phyloP scores from a whole-genome alignment of 2,888 invertebrate genomes.

The Ochropacha duplaris region DNA sequence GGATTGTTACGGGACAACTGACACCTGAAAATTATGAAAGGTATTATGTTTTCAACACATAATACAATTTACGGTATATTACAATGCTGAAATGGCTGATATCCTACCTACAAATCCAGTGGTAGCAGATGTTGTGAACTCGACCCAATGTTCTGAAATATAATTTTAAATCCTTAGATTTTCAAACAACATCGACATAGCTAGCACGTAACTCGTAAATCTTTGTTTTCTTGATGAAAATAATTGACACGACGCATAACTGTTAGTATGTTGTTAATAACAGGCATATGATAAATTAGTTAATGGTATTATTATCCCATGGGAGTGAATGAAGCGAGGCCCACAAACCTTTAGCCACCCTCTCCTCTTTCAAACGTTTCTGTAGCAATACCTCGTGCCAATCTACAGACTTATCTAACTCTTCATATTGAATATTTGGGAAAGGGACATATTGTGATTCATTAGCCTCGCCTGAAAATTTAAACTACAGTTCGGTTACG shows the following conservation, averaged over 20 bases:
- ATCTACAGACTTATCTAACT: conserved; percentile 80
- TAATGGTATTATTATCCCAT: neutral
- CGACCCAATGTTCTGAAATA: conserved; percentile 70
- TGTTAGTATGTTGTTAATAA: neutral
- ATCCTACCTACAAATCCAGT: conserved; percentile 70
- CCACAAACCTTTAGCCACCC: conserved; percentile 78
- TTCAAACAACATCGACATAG: neutral
- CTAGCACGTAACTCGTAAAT: too few relatives aligned
- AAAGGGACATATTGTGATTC: conserved; percentile 55
- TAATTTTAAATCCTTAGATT: conserved; percentile 5
- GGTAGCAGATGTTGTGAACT: conserved; percentile 47
- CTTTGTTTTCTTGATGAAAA: neutral
- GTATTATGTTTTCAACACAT: too few relatives aligned
- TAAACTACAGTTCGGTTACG: conserved; percentile 21
- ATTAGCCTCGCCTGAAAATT: conserved; percentile 74
- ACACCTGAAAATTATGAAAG: conserved; percentile 47
- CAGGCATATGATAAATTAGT: neutral
- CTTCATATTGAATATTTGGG: conserved; percentile 72
- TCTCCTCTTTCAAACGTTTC: conserved; percentile 55
- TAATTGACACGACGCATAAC: neutral
- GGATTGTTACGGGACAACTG: conserved; percentile 47
- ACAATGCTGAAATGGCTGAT: neutral
- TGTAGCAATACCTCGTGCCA: conserved; percentile 71
- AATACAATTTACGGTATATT: too few relatives aligned
- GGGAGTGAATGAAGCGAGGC: conserved; percentile 46